These are phyloP conservation scores for Oreonectes daqikongensis DNA, from an alignment of 2,797 vertebrate genomes.

Conservation along the genomic window DNA sequence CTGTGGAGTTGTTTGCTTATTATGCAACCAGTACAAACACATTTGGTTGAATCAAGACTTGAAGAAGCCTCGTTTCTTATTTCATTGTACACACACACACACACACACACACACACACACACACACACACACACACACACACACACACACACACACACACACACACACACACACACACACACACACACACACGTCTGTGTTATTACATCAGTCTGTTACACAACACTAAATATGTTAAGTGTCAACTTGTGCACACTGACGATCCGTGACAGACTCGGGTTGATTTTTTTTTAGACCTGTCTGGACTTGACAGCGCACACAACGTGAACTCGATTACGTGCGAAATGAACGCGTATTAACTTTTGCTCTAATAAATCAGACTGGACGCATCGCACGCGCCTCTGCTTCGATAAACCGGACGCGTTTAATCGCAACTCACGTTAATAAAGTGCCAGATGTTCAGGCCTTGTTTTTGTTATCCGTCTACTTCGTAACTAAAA, in stretches of 20 bases:
- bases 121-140: too few species aligned
- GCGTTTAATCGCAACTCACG: background rate
- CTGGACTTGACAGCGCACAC: background rate
- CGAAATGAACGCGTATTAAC: too few species aligned
- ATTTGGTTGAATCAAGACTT: background rate
- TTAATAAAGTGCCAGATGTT: conserved; percentile 28
- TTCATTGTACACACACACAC: too few species aligned
- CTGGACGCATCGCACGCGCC: background rate
- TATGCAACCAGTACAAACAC: conserved; percentile 28
- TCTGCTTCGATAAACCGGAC: conserved; percentile 21
- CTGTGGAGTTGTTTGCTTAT: background rate
- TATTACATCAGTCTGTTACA: background rate
- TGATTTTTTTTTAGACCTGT: background rate
- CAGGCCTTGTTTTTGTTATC: conserved; percentile 48
- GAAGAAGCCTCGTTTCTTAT: too few species aligned
- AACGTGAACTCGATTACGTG: too few species aligned
- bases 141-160: too few species aligned
- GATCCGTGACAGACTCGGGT: background rate
- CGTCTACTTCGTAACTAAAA: background rate
- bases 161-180: too few species aligned
- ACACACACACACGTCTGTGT: too few species aligned
- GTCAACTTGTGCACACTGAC: too few species aligned
- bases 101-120: too few species aligned
- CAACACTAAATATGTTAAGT: background rate
- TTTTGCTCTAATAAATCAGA: too few species aligned